Base-by-base conservation (phyloP, 1,140 invertebrate genomes). In the Pissodes strobi region DNA sequence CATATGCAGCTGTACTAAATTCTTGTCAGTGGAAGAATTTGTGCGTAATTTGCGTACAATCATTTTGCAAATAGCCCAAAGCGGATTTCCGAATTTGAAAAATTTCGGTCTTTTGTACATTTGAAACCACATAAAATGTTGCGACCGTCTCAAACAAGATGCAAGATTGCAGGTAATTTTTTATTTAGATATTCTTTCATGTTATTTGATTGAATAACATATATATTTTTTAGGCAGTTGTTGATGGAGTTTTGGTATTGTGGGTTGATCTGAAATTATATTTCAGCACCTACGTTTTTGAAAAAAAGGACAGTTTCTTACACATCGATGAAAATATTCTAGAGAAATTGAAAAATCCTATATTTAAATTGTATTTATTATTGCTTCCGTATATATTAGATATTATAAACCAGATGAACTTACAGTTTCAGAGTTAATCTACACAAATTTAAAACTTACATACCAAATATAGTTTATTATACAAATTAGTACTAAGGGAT, bases 81-180 rank as follows among this genome's bases (percentile, higher is more conserved):
- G 23, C 2, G 59, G 15, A 19, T 39, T 17, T 27, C 6, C 18
- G 37, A 21, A 2, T 61, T 52, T 22, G 19, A 23, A 12, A 30
- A 61, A 52, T 61, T 21, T 39, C 45, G 53, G 53, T 17, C 21
- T 9, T 61, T 61, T 53, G 1, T 52, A 2, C 6, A 52, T 4
- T n/a, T 51, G 15, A 52, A 49, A 23, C 48, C 22, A 12, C 46
- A 52, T 15, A 61, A 37, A 22, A 9, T 19, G 13, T 30, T n/a
- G n/a, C n/a, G n/a, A n/a, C n/a, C n/a, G n/a, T n/a, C n/a, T n/a
- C n/a, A n/a, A n/a, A n/a, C n/a, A n/a, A n/a, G n/a, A n/a, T 41
- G 23, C 52, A 21, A 56, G 52, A 56, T 23, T 57, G 30, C 37
- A 57, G 13, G 55, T 43, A 53, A n/a, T 53, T 59, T 45, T 55